Evolutionary conservation across 2,888 invertebrate species (phyloP).

Genomic region (Bimastos eiseni): DNA sequence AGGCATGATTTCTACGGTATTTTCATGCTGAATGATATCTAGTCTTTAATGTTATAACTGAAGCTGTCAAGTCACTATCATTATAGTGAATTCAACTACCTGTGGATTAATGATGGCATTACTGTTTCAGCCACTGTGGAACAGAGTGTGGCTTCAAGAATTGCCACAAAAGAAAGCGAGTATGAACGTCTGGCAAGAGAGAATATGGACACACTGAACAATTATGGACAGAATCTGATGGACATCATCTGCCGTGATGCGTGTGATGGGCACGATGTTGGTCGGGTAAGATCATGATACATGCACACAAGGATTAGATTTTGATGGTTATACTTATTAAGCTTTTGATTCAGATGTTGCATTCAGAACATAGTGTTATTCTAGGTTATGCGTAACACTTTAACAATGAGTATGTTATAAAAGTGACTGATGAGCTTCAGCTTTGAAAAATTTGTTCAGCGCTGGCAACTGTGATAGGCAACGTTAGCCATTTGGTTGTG

Average conservation of each 20-base stretch:
- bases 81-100: not conserved
- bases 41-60: too few relatives aligned
- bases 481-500: not conserved
- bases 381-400: not conserved
- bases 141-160: constrained; percentile 37
- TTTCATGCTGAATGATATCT: too few relatives aligned
- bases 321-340: not conserved
- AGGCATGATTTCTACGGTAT: too few relatives aligned
- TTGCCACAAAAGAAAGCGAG: constrained; percentile 53
- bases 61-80: too few relatives aligned
- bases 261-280: constrained; percentile 84
- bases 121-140: constrained; percentile 32
- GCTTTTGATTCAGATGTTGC: not conserved
- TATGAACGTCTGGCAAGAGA: constrained; percentile 59
- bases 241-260: constrained; percentile 83
- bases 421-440: too few relatives aligned
- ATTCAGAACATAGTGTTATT: not conserved
- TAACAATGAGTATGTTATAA: too few relatives aligned
- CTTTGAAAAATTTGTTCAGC: too few relatives aligned
- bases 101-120: not conserved
- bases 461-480: too few relatives aligned
- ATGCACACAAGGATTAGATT: not conserved
- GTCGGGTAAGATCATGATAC: constrained; percentile 67
- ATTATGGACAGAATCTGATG: constrained; percentile 80
- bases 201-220: constrained; percentile 71